A percentile compares a stretch with the other conserved stretches of the same genome.
These are phyloP conservation scores for Synanthedon formicaeformis DNA, from an alignment of 2,888 invertebrate species.

Conservation along the genomic window DNA sequence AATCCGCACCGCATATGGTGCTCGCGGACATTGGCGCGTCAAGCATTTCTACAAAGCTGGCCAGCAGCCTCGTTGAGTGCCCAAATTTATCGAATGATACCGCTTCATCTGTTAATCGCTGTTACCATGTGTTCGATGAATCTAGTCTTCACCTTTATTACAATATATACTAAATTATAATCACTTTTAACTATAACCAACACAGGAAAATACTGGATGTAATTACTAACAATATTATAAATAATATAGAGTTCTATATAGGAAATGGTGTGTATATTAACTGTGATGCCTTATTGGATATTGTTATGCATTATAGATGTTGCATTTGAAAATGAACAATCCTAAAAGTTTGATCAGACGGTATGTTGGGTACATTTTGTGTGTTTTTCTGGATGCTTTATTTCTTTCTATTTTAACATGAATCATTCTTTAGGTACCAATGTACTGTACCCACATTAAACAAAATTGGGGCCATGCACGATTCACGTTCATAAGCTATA, in stretches of 20 bases:
- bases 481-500: too few species aligned
- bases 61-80: slow-evolving; percentile 50
- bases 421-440: neutral
- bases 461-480: too few species aligned
- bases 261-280: neutral
- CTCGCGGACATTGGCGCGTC: slow-evolving; percentile 74
- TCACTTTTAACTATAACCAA: neutral
- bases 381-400: slow-evolving; percentile 4
- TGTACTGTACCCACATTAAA: too few species aligned
- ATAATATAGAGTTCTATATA: neutral
- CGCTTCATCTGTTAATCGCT: slow-evolving; percentile 47
- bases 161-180: neutral
- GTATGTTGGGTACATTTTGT: slow-evolving; percentile 68
- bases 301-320: slow-evolving; percentile 4
- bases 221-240: neutral
- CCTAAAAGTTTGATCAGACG: slow-evolving; percentile 19
- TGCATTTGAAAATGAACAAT: slow-evolving; percentile 20
- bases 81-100: slow-evolving; percentile 19
- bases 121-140: neutral
- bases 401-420: neutral
- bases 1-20: slow-evolving; percentile 75
- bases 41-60: slow-evolving; percentile 35
- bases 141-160: neutral
- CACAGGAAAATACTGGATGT: neutral
- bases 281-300: neutral